Evolutionary conservation across 2,797 vertebrate species (phyloP), one percentile per base, ranked within the genome.

Genomic region (Oceanodroma leucorhoa): DNA sequence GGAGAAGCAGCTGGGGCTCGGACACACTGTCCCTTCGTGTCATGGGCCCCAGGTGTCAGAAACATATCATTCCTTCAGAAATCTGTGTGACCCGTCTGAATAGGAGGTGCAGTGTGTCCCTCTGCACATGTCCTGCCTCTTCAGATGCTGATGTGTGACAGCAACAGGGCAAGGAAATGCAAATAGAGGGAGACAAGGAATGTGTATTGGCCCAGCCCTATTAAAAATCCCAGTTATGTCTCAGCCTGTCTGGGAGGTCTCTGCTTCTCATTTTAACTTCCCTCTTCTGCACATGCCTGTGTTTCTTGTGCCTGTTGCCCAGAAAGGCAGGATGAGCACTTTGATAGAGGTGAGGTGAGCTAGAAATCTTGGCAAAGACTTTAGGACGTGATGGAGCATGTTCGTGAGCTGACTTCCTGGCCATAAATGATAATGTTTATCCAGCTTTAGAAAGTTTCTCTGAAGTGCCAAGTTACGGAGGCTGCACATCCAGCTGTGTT

Each of bases 361-460:
- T 91, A 34, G 81, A 89, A 91, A 38, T 65, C 65, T 94, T 93
- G 93, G 87, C 91, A 88, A 26, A 83, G 55, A 3, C 38, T 71
- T 77, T 26, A 73, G 75, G 75, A 89, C 34, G 0, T 85, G 94
- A 87, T 78, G 75, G 43, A 80, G 71, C 94, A 24, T 40, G 91
- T 90, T 80, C 15, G 0, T 43, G 94, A 89, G 64, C 90, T 66
- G 90, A 58, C 71, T 93, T 89, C 70, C 88, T 87, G 60, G 38
- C 81, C 90, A 69, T 93, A 90, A 94, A 71, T 71, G 73, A 91
- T 86, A 24, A 58, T 85, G 87, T 89, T 95, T 30, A 2, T 90
- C 67, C 90, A 95, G 9, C 53, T 83, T 91, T 34, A 69, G 69
- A 78, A 92, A 77, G 76, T 26, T n/a, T 29, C 45, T 84, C 41